phyloP scores from a whole-genome alignment of 2,797 vertebrate species.

The Danio aesculapii region DNA sequence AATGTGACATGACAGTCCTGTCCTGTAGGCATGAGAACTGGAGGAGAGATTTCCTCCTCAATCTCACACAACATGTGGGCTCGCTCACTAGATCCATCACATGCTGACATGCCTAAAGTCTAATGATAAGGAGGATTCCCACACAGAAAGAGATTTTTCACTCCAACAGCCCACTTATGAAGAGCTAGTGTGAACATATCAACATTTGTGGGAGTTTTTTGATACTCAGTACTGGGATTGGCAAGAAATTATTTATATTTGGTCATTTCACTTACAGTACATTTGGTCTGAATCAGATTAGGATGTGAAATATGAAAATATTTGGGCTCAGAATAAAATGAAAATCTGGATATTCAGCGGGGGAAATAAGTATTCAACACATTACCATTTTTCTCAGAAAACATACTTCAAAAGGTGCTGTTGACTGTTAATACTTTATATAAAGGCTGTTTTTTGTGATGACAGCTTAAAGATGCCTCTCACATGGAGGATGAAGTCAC shows the following conservation, averaged over 20 bases:
- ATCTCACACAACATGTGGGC: conserved; percentile 5
- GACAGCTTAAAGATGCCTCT: too few relatives aligned
- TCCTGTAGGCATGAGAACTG: conserved; percentile 15
- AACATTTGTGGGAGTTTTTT: not conserved
- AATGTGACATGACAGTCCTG: conserved; percentile 25
- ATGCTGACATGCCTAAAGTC: conserved; percentile 14
- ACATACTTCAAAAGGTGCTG: too few relatives aligned
- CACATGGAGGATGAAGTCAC: too few relatives aligned
- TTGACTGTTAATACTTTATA: too few relatives aligned
- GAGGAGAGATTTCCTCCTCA: conserved; percentile 31
- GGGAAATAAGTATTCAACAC: too few relatives aligned
- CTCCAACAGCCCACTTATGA: not conserved
- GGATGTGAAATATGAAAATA: not conserved
- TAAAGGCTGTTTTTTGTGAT: too few relatives aligned
- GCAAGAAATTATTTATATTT: not conserved
- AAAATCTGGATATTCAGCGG: too few relatives aligned
- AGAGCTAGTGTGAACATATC: not conserved
- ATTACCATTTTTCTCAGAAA: too few relatives aligned
- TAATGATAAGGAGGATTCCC: not conserved
- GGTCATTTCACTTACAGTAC: not conserved
- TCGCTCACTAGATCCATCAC: conserved; percentile 28
- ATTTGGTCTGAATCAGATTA: not conserved
- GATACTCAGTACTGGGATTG: not conserved
- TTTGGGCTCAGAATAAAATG: too few relatives aligned
- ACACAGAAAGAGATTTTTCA: conserved; percentile 10